Evolutionary conservation across 1,140 invertebrate genomes (phyloP), one percentile per base, ranked within the genome.

Genomic region (Rhyzopertha dominica): DNA sequence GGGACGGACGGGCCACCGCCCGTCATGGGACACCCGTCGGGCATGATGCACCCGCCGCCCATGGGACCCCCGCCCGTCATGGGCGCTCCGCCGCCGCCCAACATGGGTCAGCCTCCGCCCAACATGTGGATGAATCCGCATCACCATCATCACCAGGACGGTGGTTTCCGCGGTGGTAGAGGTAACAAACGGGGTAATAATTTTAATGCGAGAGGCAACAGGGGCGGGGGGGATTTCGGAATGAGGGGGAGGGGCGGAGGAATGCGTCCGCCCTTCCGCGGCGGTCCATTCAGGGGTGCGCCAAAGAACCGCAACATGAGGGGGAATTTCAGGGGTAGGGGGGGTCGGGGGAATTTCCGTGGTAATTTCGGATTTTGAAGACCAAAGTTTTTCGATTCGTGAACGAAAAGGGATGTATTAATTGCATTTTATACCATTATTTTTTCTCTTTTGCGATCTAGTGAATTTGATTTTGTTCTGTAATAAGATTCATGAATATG

Each of bases 241-340:
- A 18, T 29, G 2, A 23, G 46, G 8, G 41, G 38, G 9, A 30
- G 34, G 26, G 47, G 37, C 13, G 31, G 49, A 47, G 47, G 40
- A 20, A 13, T 22, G 10, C 10, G 29, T n/a, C 19, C 29, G 9
- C 19, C 16, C 14, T 16, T 8, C 24, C 18, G 37, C 20, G 32
- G 41, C 5, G 23, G 39, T n/a, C n/a, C 18, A 31, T 30, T 12
- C 13, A 13, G 22, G 36, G 31, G 39, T 37, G 34, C 17, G 18
- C 35, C 35, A 37, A 24, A 29, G 35, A 48, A 4, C 35, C 50
- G 54, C 41, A 56, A 56, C 36, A 46, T 48, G 24, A 34, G 51
- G 37, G 54, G 49, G 10, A 40, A 51, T 28, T 56, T 56, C 35
- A 36, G 49, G 31, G 53, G 46, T 19, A 48, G 47, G 14, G n/a